Evolutionary conservation across 2,888 invertebrate genomes (phyloP).

Genomic region (Latrodectus hesperus): DNA sequence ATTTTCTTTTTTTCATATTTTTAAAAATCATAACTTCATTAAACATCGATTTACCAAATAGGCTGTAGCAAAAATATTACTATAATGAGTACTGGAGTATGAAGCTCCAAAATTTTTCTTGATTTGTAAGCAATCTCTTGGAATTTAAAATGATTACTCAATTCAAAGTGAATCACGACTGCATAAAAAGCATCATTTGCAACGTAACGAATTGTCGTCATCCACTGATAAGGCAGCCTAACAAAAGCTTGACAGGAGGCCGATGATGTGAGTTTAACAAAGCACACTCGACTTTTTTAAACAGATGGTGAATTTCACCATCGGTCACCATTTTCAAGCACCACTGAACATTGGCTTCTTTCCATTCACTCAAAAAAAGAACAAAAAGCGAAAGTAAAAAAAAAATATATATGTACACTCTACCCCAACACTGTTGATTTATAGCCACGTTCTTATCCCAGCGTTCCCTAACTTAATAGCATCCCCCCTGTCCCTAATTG

Average conservation of each 20-base stretch:
- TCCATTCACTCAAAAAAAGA: constrained; percentile 16
- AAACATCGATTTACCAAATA: too few species aligned
- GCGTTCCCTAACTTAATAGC: constrained; percentile 49
- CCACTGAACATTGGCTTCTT: constrained; percentile 51
- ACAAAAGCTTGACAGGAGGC: neutral
- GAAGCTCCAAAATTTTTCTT: too few species aligned
- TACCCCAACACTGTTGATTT: constrained; percentile 29
- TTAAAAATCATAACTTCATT: too few species aligned
- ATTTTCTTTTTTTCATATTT: too few species aligned
- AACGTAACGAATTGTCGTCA: neutral
- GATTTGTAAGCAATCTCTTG: too few species aligned
- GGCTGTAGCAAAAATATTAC: too few species aligned
- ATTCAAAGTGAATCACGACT: neutral
- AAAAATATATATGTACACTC: neutral
- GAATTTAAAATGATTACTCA: neutral
- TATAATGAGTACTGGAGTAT: too few species aligned
- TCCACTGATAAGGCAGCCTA: neutral
- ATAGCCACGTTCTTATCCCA: constrained; percentile 15
- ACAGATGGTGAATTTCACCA: constrained; percentile 49
- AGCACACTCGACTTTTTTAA: neutral
- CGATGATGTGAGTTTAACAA: constrained; percentile 18
- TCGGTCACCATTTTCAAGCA: constrained; percentile 30
- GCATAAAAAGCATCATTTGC: neutral
- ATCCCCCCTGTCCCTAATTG: constrained; percentile 38
- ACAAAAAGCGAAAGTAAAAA: neutral